Conservation (phyloP, 2,888 invertebrate genomes). For the Seladonia tumulorum region DNA sequence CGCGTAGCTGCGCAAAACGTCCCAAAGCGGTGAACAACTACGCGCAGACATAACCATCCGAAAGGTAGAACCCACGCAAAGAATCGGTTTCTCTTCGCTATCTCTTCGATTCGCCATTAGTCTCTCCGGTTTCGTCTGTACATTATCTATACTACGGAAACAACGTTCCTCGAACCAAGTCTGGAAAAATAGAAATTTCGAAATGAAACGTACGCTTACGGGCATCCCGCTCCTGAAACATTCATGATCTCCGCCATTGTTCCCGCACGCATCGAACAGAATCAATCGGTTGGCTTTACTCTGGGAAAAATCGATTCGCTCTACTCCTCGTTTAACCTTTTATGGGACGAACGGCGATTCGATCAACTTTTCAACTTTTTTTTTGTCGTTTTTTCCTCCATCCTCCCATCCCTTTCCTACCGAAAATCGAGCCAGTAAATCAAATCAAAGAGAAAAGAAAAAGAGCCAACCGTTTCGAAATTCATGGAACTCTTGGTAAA, state of each 20-base stretch:
- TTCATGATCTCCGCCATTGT: conserved; percentile 43
- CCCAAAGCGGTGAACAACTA: neutral
- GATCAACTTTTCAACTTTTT: neutral
- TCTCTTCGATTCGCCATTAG: conserved; percentile 43
- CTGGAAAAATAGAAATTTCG: conserved; percentile 47
- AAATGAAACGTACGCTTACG: conserved; percentile 30
- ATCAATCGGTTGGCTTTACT: conserved; percentile 6
- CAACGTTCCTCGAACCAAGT: conserved; percentile 17
- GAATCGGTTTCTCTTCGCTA: neutral
- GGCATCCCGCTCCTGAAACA: conserved; percentile 29
- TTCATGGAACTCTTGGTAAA: neutral
- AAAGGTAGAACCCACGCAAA: no score
- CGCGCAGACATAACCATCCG: no score
- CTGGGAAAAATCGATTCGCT: neutral
- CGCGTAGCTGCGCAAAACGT: no score
- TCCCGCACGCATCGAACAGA: neutral
- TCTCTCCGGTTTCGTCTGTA: conserved; percentile 33
- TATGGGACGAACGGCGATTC: neutral
- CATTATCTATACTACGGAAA: conserved; percentile 53
- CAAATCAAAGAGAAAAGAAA: neutral
- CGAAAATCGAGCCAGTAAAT: neutral
- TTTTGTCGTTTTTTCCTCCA: neutral
- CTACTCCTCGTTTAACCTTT: neutral
- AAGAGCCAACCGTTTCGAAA: neutral
- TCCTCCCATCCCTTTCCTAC: neutral